phyloP scores from a whole-genome alignment of 2,888 invertebrate genomes.

The Erebia ligea region DNA sequence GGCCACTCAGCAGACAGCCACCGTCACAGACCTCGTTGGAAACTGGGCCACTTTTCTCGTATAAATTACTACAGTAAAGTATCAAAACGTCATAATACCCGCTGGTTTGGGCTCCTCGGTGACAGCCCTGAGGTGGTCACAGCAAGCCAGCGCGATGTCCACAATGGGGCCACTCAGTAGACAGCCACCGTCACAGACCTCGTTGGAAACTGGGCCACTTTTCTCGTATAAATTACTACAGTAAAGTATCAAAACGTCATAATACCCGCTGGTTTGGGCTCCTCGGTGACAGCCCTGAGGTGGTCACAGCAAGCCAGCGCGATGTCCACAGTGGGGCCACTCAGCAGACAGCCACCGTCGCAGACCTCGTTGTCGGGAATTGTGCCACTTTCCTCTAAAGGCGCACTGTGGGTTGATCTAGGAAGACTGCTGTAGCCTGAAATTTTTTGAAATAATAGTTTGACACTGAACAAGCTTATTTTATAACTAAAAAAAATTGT shows the following conservation, averaged over 20 bases:
- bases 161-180: slow-evolving; percentile 80
- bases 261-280: slow-evolving; percentile 54
- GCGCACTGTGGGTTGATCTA: slow-evolving; percentile 91
- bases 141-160: slow-evolving; percentile 82
- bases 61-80: too few relatives aligned
- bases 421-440: slow-evolving; percentile 93
- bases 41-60: neutral
- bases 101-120: slow-evolving; percentile 82
- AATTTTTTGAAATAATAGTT: neutral
- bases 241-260: neutral
- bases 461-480: too few relatives aligned
- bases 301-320: slow-evolving; percentile 85
- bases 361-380: slow-evolving; percentile 64
- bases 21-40: slow-evolving; percentile 65
- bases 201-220: slow-evolving; percentile 49
- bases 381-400: slow-evolving; percentile 73
- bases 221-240: slow-evolving; percentile 61
- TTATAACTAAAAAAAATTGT: too few relatives aligned
- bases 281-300: slow-evolving; percentile 88
- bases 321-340: slow-evolving; percentile 79
- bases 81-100: slow-evolving; percentile 12
- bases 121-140: slow-evolving; percentile 86
- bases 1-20: too few relatives aligned
- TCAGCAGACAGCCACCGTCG: slow-evolving; percentile 80
- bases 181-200: slow-evolving; percentile 80